Evolutionary conservation across 2,113 vertebrate species (phyloP).

Genomic region (Aegithalos caudatus): DNA sequence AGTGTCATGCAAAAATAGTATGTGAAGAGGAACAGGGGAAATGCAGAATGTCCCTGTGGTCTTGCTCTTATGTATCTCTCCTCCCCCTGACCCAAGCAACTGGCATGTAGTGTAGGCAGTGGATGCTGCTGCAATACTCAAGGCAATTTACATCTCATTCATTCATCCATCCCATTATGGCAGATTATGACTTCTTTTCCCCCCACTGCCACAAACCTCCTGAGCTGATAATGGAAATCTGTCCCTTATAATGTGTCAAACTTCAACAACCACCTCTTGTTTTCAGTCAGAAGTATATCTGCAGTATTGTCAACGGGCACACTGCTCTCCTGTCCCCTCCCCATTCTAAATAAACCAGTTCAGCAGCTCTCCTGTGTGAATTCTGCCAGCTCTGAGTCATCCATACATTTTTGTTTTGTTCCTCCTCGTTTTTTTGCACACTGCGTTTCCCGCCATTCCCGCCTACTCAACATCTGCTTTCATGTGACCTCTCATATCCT

Average conservation of each 20-base stretch:
- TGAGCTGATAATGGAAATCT: background rate
- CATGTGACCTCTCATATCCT: background rate
- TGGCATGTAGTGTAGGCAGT: background rate
- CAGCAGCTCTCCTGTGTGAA: background rate
- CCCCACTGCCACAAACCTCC: background rate
- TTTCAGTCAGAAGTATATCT: background rate
- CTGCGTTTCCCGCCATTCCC: background rate
- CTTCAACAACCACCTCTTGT: background rate
- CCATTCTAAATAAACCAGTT: background rate
- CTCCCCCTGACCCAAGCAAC: background rate
- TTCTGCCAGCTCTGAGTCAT: background rate
- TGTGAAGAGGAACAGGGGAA: background rate
- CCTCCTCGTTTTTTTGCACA: background rate
- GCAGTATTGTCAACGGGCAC: background rate
- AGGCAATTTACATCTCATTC: background rate
- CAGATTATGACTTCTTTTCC: fast-evolving
- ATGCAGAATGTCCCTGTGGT: background rate
- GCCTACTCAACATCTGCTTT: background rate
- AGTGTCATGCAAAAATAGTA: background rate
- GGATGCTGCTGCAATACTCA: background rate
- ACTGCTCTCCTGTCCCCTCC: background rate
- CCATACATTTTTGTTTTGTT: background rate
- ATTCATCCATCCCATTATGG: background rate
- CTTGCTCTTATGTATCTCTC: background rate
- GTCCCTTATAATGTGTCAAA: fast-evolving